Conservation (phyloP, 2,113 vertebrate genomes). For the Nesogale talazaci region DNA sequence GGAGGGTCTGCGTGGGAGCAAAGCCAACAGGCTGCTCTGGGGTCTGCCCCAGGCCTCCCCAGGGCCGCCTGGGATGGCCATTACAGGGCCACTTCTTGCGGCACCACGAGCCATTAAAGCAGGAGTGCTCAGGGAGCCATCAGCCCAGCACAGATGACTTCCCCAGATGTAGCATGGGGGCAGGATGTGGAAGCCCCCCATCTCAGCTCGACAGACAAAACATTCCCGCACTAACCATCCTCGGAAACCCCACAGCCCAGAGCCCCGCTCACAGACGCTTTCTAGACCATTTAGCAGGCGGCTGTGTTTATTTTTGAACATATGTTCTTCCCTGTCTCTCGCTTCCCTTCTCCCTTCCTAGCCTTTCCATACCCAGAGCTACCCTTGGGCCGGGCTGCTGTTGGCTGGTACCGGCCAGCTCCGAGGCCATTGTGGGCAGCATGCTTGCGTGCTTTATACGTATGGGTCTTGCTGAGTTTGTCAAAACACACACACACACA, state of each 20-base stretch:
- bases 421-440: constrained; percentile 1
- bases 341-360: constrained; percentile 59
- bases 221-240: constrained; percentile 86
- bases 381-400: constrained; percentile 28
- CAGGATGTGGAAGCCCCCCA: constrained; percentile 93
- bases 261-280: constrained; percentile 85
- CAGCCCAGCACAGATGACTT: constrained; percentile 91
- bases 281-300: constrained; percentile 91
- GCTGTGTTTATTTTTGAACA: constrained; percentile 90
- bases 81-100: constrained; percentile 92
- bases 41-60: constrained; percentile 59
- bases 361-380: constrained; percentile 54
- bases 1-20: neutral
- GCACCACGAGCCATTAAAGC: constrained; percentile 97
- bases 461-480: constrained; percentile 51
- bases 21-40: constrained; percentile 60
- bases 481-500: neutral
- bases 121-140: constrained; percentile 89
- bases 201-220: constrained; percentile 89
- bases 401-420: constrained; percentile 3
- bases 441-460: constrained; percentile 47
- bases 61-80: constrained; percentile 89
- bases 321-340: constrained; percentile 83
- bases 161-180: constrained; percentile 94
- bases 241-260: constrained; percentile 83